phyloP scores from a whole-genome alignment of 2,888 invertebrate species.

The Drosophila heteroneura region DNA sequence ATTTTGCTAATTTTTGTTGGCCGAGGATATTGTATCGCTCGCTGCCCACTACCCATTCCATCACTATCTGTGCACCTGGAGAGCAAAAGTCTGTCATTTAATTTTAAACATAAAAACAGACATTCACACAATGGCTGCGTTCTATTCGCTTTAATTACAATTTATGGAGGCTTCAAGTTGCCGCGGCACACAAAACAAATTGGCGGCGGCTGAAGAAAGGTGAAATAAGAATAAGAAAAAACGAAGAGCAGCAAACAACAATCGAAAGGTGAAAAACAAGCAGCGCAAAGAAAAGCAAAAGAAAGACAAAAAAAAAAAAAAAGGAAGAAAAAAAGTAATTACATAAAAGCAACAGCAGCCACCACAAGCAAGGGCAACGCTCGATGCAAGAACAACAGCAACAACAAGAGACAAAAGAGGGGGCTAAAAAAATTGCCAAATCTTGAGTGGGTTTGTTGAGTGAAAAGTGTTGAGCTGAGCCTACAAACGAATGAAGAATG shows the following conservation, averaged over 20 bases:
- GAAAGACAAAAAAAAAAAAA: slow-evolving; percentile 8
- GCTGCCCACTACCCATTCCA: not conserved
- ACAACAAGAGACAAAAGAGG: not conserved
- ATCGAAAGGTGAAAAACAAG: slow-evolving; percentile 25
- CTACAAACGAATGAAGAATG: not conserved
- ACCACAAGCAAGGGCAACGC: slow-evolving; percentile 56
- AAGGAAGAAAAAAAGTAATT: slow-evolving; percentile 60
- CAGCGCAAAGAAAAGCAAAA: slow-evolving; percentile 12
- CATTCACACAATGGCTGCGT: slow-evolving; percentile 10
- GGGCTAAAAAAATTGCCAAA: slow-evolving; percentile 16
- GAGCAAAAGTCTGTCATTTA: not conserved
- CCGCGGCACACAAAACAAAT: slow-evolving; percentile 58
- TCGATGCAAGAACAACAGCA: slow-evolving; percentile 53
- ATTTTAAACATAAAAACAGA: not conserved
- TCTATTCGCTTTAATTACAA: slow-evolving; percentile 71
- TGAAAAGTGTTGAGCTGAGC: slow-evolving; percentile 21
- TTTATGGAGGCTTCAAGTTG: slow-evolving; percentile 70
- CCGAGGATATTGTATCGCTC: slow-evolving; percentile 30
- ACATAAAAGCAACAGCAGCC: slow-evolving; percentile 67
- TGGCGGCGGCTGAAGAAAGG: slow-evolving; percentile 54
- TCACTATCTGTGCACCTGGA: not conserved
- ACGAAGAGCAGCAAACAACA: slow-evolving; percentile 9
- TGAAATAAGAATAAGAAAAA: slow-evolving; percentile 39
- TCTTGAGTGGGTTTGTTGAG: slow-evolving; percentile 38
- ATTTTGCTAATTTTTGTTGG: slow-evolving; percentile 52